Percentiles rank a stretch among this genome's conserved stretches.
phyloP scores from a whole-genome alignment of 1,140 invertebrate genomes.

The Orussus abietinus region DNA sequence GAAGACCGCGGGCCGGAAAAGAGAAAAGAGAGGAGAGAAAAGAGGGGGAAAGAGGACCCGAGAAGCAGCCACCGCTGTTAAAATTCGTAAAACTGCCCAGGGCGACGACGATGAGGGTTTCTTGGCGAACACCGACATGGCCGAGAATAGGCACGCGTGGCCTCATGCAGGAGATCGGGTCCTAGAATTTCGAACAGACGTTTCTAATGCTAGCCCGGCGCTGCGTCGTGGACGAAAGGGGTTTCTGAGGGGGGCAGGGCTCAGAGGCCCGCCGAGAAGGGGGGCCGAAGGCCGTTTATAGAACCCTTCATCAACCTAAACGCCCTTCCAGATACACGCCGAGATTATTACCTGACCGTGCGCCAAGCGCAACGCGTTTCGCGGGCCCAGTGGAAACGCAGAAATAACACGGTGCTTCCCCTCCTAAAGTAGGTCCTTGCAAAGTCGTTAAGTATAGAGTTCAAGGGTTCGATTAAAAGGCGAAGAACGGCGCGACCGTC shows the following conservation, averaged over 20 bases:
- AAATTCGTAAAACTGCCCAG: conserved; percentile 18
- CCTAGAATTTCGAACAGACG: conserved; percentile 34
- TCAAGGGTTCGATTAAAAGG: conserved; percentile 22
- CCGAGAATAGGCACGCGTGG: no score
- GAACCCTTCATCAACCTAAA: conserved; percentile 52
- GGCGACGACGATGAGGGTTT: conserved; percentile 32
- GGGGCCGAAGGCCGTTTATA: conserved; percentile 39
- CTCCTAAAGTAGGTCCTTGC: conserved; percentile 37
- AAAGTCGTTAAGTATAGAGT: conserved; percentile 39
- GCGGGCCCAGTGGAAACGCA: conserved; percentile 31
- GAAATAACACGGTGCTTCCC: conserved; percentile 36
- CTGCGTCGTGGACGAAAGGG: conserved; percentile 23
- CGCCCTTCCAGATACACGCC: conserved; percentile 38
- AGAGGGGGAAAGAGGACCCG: no score
- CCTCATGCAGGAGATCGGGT: no score
- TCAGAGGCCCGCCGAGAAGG: conserved; percentile 17
- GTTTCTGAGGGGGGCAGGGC: conserved; percentile 21
- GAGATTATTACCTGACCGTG: conserved; percentile 31
- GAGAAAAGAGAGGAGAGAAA: no score
- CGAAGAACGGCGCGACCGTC: background rate
- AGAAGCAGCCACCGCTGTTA: no score
- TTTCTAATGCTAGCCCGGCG: conserved; percentile 27
- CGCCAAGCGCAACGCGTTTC: conserved; percentile 11
- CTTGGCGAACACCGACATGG: no score
- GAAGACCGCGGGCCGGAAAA: no score